Percentiles rank a stretch among this genome's conserved stretches.
phyloP scores from a whole-genome alignment of 1,140 invertebrate genomes.

The Drosophila serrata region DNA sequence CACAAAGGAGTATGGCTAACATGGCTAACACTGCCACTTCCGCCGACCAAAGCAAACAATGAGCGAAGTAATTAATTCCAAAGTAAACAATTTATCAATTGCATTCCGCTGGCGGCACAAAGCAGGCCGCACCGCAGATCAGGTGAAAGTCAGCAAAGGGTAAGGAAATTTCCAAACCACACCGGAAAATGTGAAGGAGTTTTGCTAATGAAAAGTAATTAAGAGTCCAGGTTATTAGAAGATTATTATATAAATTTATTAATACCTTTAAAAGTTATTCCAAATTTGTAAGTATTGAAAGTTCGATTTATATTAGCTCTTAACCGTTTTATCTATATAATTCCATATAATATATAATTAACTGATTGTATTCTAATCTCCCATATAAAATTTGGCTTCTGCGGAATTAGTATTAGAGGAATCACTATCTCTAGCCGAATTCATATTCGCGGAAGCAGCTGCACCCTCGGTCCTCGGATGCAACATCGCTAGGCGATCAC shows the following conservation, averaged over 20 bases:
- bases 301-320: not conserved
- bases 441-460: not conserved
- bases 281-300: no score
- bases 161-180: not conserved
- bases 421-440: not conserved
- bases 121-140: not conserved
- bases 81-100: conserved; percentile 82
- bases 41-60: conserved; percentile 71
- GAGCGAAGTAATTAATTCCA: conserved; percentile 77
- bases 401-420: not conserved
- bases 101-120: conserved; percentile 28
- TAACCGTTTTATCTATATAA: not conserved
- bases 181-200: not conserved
- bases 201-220: not conserved
- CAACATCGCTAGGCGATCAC: not conserved
- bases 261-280: no score
- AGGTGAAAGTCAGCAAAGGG: not conserved
- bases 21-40: conserved; percentile 49
- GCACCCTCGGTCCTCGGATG: not conserved
- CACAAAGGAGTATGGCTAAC: conserved; percentile 24
- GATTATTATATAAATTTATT: no score
- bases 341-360: no score
- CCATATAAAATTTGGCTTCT: not conserved
- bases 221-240: not conserved
- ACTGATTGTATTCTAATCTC: no score